Percentiles rank a stretch among this genome's conserved stretches.
Conservation (phyloP, 2,113 vertebrate species). For the Arvicanthis niloticus region DNA sequence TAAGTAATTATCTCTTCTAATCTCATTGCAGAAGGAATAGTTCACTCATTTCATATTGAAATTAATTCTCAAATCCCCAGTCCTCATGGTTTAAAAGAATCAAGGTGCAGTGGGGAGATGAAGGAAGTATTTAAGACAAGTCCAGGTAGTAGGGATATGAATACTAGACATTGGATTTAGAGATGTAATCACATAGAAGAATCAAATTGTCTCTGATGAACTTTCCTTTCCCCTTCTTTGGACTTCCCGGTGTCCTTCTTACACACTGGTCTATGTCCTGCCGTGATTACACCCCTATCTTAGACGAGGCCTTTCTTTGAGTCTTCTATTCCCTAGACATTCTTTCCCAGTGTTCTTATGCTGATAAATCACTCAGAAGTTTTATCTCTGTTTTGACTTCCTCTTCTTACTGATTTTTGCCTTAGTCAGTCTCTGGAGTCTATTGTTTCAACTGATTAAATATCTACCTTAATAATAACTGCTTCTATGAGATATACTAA, state of each 20-base stretch:
- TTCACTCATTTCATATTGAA: slow-evolving; percentile 46
- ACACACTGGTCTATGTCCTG: not conserved
- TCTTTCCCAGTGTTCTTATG: not conserved
- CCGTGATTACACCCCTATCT: not conserved
- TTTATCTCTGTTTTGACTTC: not conserved
- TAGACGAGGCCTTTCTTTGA: not conserved
- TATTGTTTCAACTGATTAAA: not conserved
- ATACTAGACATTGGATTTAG: not conserved
- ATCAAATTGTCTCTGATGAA: not conserved
- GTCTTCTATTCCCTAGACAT: not conserved
- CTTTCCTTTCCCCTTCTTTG: not conserved
- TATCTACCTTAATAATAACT: not conserved
- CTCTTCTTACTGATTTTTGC: not conserved
- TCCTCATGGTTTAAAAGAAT: slow-evolving; percentile 38
- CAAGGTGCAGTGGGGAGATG: not conserved
- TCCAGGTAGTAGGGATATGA: not conserved
- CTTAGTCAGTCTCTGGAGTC: not conserved
- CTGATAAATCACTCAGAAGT: not conserved
- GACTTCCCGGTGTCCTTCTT: not conserved
- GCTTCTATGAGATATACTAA: not conserved
- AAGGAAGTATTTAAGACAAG: slow-evolving; percentile 6
- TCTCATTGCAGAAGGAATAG: slow-evolving; percentile 32
- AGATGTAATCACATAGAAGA: not conserved
- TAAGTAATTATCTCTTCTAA: slow-evolving; percentile 34
- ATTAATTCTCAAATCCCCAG: slow-evolving; percentile 31